Base-by-base conservation (phyloP, 1,140 invertebrate genomes). In the Drosophila lacteicornis region DNA sequence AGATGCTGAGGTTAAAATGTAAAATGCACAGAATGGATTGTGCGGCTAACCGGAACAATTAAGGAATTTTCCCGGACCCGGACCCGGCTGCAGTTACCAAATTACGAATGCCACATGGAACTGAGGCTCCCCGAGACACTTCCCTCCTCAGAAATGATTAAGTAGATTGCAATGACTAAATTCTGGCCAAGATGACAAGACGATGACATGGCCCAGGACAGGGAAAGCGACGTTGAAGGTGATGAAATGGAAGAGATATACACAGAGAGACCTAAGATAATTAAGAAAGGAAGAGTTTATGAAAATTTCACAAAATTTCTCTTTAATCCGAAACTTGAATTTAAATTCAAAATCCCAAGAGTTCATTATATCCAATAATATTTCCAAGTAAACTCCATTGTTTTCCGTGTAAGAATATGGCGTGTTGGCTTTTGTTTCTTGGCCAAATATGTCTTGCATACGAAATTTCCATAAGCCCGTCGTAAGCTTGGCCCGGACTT, bases 1-100 rank as follows among this genome's bases (percentile, higher is more conserved):
- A 80, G 85, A 82, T 85, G 79, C 77, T 90, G 86, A 90, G 86
- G 86, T 90, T 90, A 71, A 82, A 90, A 91, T 90, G 86, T 91
- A 91, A 90, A 90, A 90, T 91, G 87, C 86, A 91, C 79, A 91
- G 86, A 90, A 90, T 90, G 86, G 86, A 90, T 90, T 90, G 86
- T 90, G 86, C 86, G 86, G 86, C 81, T 90, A 90, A 91, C 86
- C 86, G 86, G 82, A 90, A 90, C 86, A 90, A 90, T 90, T 90
- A 90, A 90, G 86, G 86, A 90, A 90, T 90, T 90, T 82, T 50
- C 61, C 82, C 62, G 60, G 51, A 74, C 51, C 60, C 33, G 13
- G 27, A 17, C 43, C 12, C 45, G 46, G 30, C 12, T 55, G 51
- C 67, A 83, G 75, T 63, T 70, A 85, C 82, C 82, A 71, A 85